These are phyloP conservation scores for Lutjanus argentimaculatus DNA, from an alignment of 2,797 vertebrate species.

Conservation along the genomic window DNA sequence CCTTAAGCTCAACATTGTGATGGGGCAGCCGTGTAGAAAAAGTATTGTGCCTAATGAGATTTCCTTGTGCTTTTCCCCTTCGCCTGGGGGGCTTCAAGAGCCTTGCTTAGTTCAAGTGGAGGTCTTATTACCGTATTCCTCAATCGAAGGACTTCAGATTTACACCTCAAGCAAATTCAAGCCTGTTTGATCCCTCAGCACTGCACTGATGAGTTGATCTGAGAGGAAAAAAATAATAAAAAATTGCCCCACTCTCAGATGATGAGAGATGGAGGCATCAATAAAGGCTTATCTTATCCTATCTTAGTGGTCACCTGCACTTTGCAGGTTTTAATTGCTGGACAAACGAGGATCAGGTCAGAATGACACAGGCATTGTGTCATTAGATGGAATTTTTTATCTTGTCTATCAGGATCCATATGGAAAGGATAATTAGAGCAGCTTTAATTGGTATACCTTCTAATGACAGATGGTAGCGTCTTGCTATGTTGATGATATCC, in stretches of 20 bases:
- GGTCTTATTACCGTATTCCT: conserved; percentile 83
- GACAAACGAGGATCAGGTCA: conserved; percentile 45
- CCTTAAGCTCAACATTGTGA: conserved; percentile 62
- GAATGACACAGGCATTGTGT: conserved; percentile 49
- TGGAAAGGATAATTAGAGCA: conserved; percentile 53
- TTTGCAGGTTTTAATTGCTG: conserved; percentile 69
- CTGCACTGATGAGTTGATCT: conserved; percentile 78
- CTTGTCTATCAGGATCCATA: conserved; percentile 49
- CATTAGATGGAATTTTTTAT: conserved; percentile 35
- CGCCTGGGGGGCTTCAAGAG: conserved; percentile 64
- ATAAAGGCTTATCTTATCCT: not conserved
- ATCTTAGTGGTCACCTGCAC: conserved; percentile 14
- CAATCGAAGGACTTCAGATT: conserved; percentile 75
- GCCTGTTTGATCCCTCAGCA: conserved; percentile 82
- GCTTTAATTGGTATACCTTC: conserved; percentile 53
- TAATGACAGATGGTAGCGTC: conserved; percentile 48
- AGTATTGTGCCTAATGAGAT: conserved; percentile 85
- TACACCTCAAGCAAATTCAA: conserved; percentile 81
- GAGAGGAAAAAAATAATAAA: conserved; percentile 55
- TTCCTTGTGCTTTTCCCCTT: conserved; percentile 64
- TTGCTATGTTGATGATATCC: conserved; percentile 32
- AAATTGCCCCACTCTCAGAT: conserved; percentile 43
- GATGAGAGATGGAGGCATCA: conserved; percentile 59
- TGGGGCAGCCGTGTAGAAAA: conserved; percentile 65
- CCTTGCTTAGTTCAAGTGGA: conserved; percentile 83